phyloP scores from a whole-genome alignment of 2,113 vertebrate genomes.

The Dromiciops gliroides region DNA sequence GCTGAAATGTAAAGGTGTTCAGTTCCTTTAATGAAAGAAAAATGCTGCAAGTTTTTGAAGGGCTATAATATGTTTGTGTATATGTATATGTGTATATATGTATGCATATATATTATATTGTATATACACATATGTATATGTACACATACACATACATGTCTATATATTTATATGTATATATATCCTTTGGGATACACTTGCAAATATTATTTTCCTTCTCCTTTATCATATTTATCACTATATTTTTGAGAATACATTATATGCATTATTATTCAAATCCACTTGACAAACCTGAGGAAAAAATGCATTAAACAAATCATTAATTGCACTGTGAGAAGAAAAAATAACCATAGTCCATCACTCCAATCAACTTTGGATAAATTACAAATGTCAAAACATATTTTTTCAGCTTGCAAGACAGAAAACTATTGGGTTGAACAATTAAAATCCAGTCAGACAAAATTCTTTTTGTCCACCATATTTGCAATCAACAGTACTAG shows the following conservation, averaged over 20 bases:
- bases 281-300: not conserved
- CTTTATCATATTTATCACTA: constrained; percentile 8
- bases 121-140: no score
- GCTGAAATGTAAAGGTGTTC: not conserved
- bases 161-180: no score
- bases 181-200: no score
- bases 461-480: constrained; percentile 56
- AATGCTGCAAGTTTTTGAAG: not conserved
- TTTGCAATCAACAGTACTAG: constrained; percentile 49
- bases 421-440: constrained; percentile 23
- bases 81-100: no score
- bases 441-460: constrained; percentile 19
- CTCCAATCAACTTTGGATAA: constrained; percentile 47
- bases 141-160: no score
- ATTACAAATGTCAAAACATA: constrained; percentile 45
- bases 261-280: constrained; percentile 53
- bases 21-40: constrained; percentile 41
- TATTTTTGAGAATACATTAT: constrained; percentile 11
- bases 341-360: constrained; percentile 3
- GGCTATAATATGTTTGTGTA: no score
- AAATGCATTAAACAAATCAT: constrained; percentile 60
- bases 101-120: no score
- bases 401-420: constrained; percentile 41
- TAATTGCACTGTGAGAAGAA: constrained; percentile 12
- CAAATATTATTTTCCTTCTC: constrained; percentile 44